Percentiles rank a stretch among this genome's conserved stretches.
These are phyloP conservation scores for Meteorus cinctellus DNA, from an alignment of 2,888 invertebrate genomes.

Conservation along the genomic window DNA sequence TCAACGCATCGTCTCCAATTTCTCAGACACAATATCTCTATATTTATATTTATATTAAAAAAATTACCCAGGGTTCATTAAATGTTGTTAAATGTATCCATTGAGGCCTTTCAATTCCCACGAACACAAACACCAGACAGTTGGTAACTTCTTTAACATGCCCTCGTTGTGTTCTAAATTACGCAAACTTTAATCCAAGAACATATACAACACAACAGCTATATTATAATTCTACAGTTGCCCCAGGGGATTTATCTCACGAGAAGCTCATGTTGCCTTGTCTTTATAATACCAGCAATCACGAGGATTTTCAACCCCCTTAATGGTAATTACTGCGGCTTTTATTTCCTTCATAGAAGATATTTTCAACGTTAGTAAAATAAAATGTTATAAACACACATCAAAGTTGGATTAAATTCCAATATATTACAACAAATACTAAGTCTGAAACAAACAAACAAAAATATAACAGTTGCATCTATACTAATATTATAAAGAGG, in stretches of 20 bases:
- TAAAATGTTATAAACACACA: neutral
- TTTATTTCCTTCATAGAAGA: too few relatives aligned
- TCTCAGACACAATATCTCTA: neutral
- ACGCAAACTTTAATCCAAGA: conserved; percentile 21
- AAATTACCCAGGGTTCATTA: neutral
- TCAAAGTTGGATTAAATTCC: neutral
- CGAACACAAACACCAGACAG: conserved; percentile 42
- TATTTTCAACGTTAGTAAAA: neutral
- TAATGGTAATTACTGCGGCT: neutral
- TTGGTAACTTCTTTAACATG: conserved; percentile 39
- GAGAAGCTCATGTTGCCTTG: neutral
- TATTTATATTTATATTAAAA: too few relatives aligned
- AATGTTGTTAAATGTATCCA: neutral
- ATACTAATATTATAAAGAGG: too few relatives aligned
- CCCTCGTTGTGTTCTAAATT: conserved; percentile 42
- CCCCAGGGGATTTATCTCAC: neutral
- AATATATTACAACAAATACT: neutral
- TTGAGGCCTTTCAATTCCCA: conserved; percentile 45
- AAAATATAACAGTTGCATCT: too few relatives aligned
- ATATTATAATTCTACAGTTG: neutral
- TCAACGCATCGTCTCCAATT: neutral
- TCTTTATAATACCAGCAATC: conserved; percentile 5
- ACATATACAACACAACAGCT: neutral
- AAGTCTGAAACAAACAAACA: neutral
- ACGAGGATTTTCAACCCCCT: neutral